Evolutionary conservation across 2,113 vertebrate species (phyloP).

Genomic region (Colinus virginianus): DNA sequence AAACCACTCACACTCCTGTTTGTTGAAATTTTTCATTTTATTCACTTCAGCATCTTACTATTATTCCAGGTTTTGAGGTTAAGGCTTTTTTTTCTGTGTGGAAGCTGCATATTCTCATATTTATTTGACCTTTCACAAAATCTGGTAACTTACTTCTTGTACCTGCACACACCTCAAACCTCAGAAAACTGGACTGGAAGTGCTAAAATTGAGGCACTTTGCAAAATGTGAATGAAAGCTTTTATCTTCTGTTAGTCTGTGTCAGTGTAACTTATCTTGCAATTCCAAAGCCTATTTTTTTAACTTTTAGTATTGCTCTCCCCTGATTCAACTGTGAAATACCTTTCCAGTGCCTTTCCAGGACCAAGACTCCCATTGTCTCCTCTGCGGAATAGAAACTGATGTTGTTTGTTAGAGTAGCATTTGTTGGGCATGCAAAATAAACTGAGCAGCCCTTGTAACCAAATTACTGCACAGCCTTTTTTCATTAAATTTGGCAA

Average conservation of each 20-base stretch:
- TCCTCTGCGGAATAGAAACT: not conserved
- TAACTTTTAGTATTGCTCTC: not conserved
- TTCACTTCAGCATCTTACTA: not conserved
- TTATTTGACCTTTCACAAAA: not conserved
- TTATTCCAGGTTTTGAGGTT: not conserved
- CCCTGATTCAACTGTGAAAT: not conserved
- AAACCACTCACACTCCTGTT: not conserved
- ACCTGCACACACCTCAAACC: not conserved
- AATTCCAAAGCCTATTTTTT: not conserved
- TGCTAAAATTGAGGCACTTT: not conserved
- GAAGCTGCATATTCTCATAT: not conserved
- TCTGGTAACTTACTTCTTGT: not conserved
- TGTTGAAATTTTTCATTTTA: constrained; percentile 3
- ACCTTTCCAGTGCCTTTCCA: not conserved
- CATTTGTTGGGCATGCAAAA: not conserved
- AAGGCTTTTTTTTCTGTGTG: not conserved
- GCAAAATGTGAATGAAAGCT: not conserved
- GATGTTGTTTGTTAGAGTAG: not conserved
- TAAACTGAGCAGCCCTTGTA: not conserved
- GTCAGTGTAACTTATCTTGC: not conserved
- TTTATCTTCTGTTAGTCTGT: not conserved
- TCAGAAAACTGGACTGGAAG: not conserved
- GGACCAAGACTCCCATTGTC: not conserved
- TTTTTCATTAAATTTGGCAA: not conserved
- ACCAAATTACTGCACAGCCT: not conserved